Base-by-base conservation (phyloP, 2,888 invertebrate genomes). In the Stenurella melanura region DNA sequence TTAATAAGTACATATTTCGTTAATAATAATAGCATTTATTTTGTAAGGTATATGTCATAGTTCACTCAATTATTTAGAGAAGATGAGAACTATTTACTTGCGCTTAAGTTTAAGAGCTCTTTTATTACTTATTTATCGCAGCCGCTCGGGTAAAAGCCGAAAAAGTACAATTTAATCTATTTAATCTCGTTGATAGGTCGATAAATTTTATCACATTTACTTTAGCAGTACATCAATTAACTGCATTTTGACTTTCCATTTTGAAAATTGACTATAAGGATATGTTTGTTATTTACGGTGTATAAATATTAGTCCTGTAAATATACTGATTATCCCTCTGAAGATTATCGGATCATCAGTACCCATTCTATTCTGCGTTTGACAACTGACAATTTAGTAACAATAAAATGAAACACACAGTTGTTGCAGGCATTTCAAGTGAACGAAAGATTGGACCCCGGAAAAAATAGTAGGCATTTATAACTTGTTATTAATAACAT, bases 151-250 rank as follows among this genome's bases (percentile, higher is more conserved):
- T 38, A 61, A 12, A n/a, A 30, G 61, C 30, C 61, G 61, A 38
- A 63, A 63, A 38, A 11, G 38, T 38, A 63, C 63, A 21, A 63
- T 38, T 63, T 61, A 61, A 61, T 61, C n/a, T 6, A 61, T 30
- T 61, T 63, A 38, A 63, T 63, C 34, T 18, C 38, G 63, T 63
- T 21, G 63, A 38, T 17, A 3, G 38, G 63, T 17, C 38, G 17
- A 63, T 63, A 63, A 63, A 63, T 34, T 63, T 38, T 38, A 61
- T 61, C 30, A 4, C 26, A 63, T 63, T 63, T 38, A 38, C 50
- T 38, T 17, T 61, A n/a, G 15, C 30, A n/a, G 30, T 12, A 9
- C 61, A 15, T n/a, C n/a, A 15, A n/a, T 15, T 15, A 6, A 26
- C 30, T 21, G n/a, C 30, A 21, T n/a, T 50, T 50, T 50, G n/a